Percentiles rank a stretch among this genome's conserved stretches.
Evolutionary conservation across 2,888 invertebrate genomes (phyloP).

Genomic region (Romanomermis culicivorax): DNA sequence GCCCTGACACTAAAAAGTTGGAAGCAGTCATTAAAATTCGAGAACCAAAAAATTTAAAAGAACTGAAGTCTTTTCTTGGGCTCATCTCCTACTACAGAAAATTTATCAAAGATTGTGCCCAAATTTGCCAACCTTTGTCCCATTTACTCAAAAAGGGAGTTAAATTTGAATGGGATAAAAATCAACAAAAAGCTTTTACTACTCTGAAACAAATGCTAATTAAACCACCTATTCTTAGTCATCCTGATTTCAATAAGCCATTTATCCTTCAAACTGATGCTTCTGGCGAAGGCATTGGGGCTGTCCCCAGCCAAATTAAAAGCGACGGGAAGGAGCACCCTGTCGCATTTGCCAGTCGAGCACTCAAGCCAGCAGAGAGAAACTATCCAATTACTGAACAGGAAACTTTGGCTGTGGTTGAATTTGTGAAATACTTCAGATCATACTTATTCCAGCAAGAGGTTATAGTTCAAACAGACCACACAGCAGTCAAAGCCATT

Average conservation of each 20-base stretch:
- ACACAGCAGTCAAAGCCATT: constrained; percentile 33
- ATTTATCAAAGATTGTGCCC: constrained; percentile 12
- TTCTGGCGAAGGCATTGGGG: constrained; percentile 17
- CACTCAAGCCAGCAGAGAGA: constrained; percentile 19
- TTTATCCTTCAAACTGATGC: constrained; percentile 23
- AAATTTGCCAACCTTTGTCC: constrained; percentile 5
- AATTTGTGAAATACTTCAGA: constrained; percentile 28
- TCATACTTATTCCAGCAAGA: constrained; percentile 28
- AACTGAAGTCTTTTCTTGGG: constrained; percentile 19
- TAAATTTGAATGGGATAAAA: constrained; percentile 13
- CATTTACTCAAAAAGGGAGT: not conserved
- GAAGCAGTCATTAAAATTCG: constrained; percentile 16
- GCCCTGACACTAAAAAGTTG: constrained; percentile 19
- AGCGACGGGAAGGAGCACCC: constrained; percentile 11
- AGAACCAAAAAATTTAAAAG: constrained; percentile 14
- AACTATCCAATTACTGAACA: constrained; percentile 30
- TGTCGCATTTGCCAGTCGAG: constrained; percentile 15
- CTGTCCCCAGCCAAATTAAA: constrained; percentile 16
- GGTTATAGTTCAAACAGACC: constrained; percentile 30
- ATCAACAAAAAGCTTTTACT: constrained; percentile 8
- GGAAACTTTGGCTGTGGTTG: constrained; percentile 27
- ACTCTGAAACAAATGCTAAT: constrained; percentile 6
- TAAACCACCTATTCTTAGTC: constrained; percentile 13
- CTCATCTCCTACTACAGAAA: constrained; percentile 23
- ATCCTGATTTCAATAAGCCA: constrained; percentile 16